A percentile compares a stretch with the other conserved stretches of the same genome.
phyloP scores from a whole-genome alignment of 2,888 invertebrate genomes.

The Nomada hirtipes region DNA sequence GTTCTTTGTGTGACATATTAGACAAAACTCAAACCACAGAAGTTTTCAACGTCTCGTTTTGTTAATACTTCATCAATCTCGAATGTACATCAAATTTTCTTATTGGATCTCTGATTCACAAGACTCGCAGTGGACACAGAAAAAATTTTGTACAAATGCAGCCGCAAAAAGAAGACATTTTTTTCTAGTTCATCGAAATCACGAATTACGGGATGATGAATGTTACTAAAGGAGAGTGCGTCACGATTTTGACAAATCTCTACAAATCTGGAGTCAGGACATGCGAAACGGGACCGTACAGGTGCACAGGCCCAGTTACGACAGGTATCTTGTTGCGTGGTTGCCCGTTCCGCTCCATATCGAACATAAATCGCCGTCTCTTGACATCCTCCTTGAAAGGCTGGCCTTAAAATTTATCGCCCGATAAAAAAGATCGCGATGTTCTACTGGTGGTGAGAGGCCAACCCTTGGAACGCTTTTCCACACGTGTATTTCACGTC shows the following conservation, averaged over 20 bases:
- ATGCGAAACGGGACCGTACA: conserved; percentile 45
- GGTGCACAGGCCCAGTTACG: conserved; percentile 43
- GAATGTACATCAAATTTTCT: no score
- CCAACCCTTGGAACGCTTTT: conserved; percentile 44
- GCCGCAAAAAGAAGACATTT: no score
- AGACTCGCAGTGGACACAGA: no score
- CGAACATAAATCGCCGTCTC: conserved; percentile 51
- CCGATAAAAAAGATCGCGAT: conserved; percentile 71
- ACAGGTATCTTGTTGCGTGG: conserved; percentile 35
- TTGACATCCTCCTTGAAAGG: conserved; percentile 48
- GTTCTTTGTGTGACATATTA: no score
- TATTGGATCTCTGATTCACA: no score
- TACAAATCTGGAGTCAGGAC: conserved; percentile 27
- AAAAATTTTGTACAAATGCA: no score
- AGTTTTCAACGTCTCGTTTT: no score
- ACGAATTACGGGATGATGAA: background rate
- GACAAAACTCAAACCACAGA: no score
- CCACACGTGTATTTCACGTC: conserved; percentile 57
- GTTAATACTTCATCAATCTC: no score
- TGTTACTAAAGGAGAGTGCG: background rate
- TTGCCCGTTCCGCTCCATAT: conserved; percentile 44
- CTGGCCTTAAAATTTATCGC: conserved; percentile 71
- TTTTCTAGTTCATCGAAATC: no score
- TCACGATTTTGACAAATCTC: conserved; percentile 33
- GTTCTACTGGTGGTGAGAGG: conserved; percentile 62